Evolutionary conservation across 1,140 invertebrate genomes (phyloP).

Genomic region (Alviniconcha marisindica): DNA sequence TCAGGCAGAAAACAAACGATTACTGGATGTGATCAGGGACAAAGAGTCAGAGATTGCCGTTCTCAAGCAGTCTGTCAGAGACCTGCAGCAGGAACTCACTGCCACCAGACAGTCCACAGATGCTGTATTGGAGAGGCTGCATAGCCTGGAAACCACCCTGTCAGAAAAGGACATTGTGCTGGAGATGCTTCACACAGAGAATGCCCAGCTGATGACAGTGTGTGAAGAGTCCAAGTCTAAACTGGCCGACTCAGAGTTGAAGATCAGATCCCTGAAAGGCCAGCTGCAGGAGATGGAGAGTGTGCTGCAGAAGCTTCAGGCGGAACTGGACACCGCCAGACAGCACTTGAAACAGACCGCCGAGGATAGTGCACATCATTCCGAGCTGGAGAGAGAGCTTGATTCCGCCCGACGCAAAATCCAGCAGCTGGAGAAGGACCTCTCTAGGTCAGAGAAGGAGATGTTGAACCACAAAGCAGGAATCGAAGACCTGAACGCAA

Average conservation of each 20-base stretch:
- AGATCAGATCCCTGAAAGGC: slow-evolving; percentile 22
- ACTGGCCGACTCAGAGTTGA: slow-evolving; percentile 38
- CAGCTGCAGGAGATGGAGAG: slow-evolving; percentile 28
- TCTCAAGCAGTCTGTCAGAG: slow-evolving; percentile 48
- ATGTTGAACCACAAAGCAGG: slow-evolving; percentile 54
- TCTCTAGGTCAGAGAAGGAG: slow-evolving; percentile 34
- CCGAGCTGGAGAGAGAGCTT: slow-evolving; percentile 54
- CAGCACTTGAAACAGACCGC: slow-evolving; percentile 46
- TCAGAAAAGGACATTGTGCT: slow-evolving; percentile 54
- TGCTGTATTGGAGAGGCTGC: slow-evolving; percentile 45
- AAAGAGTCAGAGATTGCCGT: slow-evolving; percentile 59
- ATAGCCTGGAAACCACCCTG: slow-evolving; percentile 35
- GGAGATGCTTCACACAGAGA: slow-evolving; percentile 44
- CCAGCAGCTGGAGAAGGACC: slow-evolving; percentile 43
- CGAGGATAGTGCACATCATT: slow-evolving; percentile 43
- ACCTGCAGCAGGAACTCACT: slow-evolving; percentile 42
- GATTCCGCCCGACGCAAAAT: slow-evolving; percentile 43
- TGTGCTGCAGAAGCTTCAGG: slow-evolving; percentile 8
- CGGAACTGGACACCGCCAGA: neutral
- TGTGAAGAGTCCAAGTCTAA: slow-evolving; percentile 40
- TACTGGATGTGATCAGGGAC: slow-evolving; percentile 32
- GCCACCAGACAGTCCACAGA: slow-evolving; percentile 46
- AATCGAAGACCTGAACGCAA: slow-evolving; percentile 58
- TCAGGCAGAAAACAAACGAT: slow-evolving; percentile 1
- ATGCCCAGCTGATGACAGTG: slow-evolving; percentile 30